These are phyloP conservation scores for Cheiracanthium punctorium DNA, from an alignment of 2,888 invertebrate genomes.

Conservation along the genomic window DNA sequence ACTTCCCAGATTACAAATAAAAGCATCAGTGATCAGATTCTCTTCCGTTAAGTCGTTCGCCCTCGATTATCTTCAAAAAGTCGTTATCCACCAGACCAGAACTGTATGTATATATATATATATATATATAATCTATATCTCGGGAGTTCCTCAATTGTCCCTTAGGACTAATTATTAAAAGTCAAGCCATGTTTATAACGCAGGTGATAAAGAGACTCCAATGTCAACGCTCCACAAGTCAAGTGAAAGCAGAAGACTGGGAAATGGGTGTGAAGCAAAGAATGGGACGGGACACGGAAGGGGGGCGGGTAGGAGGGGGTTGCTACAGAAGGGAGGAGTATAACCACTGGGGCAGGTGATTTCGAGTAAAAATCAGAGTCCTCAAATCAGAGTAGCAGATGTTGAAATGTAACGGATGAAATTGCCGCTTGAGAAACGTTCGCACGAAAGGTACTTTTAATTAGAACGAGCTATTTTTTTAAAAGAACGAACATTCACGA, in stretches of 20 bases:
- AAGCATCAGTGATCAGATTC: background rate
- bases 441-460: too few species aligned
- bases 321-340: conserved; percentile 17
- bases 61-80: conserved; percentile 8
- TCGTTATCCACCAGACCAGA: background rate
- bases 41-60: background rate
- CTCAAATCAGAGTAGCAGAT: conserved; percentile 41
- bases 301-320: conserved; percentile 20
- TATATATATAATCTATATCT: background rate
- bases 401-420: conserved; percentile 48
- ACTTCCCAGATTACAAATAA: background rate
- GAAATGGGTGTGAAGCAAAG: background rate
- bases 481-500: too few species aligned
- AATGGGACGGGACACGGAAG: background rate
- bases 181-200: conserved; percentile 13
- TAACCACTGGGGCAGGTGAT: conserved; percentile 1
- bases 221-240: conserved; percentile 67
- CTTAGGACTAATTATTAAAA: conserved; percentile 8
- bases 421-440: background rate
- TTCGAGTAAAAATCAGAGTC: conserved; percentile 34
- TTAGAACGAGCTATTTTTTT: too few species aligned
- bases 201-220: conserved; percentile 49
- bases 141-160: background rate
- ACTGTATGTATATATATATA: too few species aligned
- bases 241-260: conserved; percentile 51